These are phyloP conservation scores for Sinocyclocheilus anshuiensis DNA, from an alignment of 2,113 vertebrate genomes.

Conservation along the genomic window DNA sequence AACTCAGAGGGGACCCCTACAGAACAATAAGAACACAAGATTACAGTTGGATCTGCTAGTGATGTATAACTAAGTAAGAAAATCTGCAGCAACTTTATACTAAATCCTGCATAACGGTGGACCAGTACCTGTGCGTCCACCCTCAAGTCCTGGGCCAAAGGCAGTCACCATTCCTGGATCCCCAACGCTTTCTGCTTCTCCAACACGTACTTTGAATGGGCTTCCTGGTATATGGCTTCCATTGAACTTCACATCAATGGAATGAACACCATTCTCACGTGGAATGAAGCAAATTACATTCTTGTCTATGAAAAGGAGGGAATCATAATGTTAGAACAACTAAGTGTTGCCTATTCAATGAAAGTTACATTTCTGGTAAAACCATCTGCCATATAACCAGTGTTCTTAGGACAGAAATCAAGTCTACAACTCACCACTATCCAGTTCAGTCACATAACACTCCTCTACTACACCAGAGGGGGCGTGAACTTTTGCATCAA, in stretches of 20 bases:
- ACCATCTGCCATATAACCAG: too few species aligned
- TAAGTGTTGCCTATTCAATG: too few species aligned
- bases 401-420: background rate
- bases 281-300: conserved; percentile 92
- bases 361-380: background rate
- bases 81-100: background rate
- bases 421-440: conserved; percentile 79
- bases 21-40: background rate
- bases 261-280: conserved; percentile 91
- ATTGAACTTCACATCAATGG: conserved; percentile 94
- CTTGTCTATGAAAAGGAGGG: conserved; percentile 78
- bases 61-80: background rate
- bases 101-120: background rate
- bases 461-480: conserved; percentile 88
- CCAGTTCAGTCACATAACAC: conserved; percentile 91
- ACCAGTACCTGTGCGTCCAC: conserved; percentile 86
- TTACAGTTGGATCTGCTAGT: background rate
- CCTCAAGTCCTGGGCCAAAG: conserved; percentile 87
- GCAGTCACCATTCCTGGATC: conserved; percentile 93
- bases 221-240: conserved; percentile 94
- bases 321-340: background rate
- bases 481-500: conserved; percentile 90
- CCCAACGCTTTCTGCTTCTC: conserved; percentile 88
- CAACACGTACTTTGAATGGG: conserved; percentile 93
- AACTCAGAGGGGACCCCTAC: conserved; percentile 88